These are phyloP conservation scores for Andricus grossulariae DNA, from an alignment of 1,140 invertebrate species.

Conservation along the genomic window DNA sequence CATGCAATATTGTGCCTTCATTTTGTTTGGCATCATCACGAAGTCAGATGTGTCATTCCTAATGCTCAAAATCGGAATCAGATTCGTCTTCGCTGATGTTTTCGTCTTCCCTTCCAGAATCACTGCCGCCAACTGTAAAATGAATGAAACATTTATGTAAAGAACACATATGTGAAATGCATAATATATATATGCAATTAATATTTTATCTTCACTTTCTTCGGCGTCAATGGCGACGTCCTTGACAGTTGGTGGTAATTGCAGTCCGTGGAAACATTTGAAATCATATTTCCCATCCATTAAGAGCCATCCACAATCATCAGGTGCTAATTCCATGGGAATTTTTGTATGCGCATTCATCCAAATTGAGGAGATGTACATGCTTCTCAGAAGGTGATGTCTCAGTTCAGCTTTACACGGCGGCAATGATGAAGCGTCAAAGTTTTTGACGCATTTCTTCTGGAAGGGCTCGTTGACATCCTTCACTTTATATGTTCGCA, in stretches of 20 bases:
- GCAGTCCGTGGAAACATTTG: constrained; percentile 45
- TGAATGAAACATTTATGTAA: too few species aligned
- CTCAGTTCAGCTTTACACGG: constrained; percentile 40
- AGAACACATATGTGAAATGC: too few species aligned
- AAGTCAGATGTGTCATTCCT: too few species aligned
- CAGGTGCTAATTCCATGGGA: constrained; percentile 33
- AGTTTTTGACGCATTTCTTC: constrained; percentile 51
- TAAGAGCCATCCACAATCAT: constrained; percentile 35
- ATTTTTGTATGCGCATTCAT: constrained; percentile 39
- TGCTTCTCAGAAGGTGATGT: constrained; percentile 40
- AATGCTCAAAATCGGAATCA: too few species aligned
- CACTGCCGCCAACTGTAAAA: too few species aligned
- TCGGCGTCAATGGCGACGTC: constrained; percentile 14
- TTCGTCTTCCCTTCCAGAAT: too few species aligned
- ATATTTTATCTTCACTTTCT: too few species aligned
- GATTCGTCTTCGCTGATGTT: too few species aligned
- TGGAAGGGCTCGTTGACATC: constrained; percentile 32
- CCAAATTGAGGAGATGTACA: constrained; percentile 49
- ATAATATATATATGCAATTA: too few species aligned
- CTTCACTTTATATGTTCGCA: constrained; percentile 41
- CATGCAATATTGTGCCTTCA: too few species aligned
- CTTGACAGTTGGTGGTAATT: constrained; percentile 37
- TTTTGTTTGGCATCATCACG: too few species aligned
- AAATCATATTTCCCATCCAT: constrained; percentile 40
- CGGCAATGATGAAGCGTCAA: constrained; percentile 46